Evolutionary conservation across 1,140 invertebrate species (phyloP), one percentile per base, ranked within the genome.

Genomic region (Episyrphus balteatus): DNA sequence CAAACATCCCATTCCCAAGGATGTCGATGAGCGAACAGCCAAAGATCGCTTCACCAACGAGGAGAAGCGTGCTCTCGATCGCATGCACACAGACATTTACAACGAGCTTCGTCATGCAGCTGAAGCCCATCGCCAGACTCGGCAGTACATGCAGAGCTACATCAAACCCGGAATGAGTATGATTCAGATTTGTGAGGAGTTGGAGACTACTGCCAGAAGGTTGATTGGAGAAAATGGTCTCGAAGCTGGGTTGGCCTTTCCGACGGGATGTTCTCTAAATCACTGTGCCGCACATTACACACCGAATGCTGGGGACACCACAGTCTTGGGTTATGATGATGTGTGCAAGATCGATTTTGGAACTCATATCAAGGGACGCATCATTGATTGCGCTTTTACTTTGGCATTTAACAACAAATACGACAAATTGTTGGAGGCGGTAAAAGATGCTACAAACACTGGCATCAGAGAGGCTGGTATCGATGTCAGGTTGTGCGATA

Each of bases 281-380:
- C 86, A 99, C 68, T 98, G 94, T 68, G 97, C 97, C 53, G 97
- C 97, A 48, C 97, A 99, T 74, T 99, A 99, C 62, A 99, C 97
- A 14, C 97, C 97, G 39, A 99, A 99, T 73, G 91, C 91, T 51
- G 97, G 96, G 13, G 97, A 99, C 71, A 76, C 80, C 3, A 99
- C 95, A 0, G 92, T 99, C 17, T 75, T 99, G 13, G 77, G 87
- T 51, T 89, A 92, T 61, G 93, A 98, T 67, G 97, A 99, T 74
- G 95, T 99, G 3, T 95, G 94, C 46, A 99, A 99, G 73, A 97
- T 99, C 63, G 97, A 99, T 73, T 99, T 99, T 75, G 97, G 97
- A 45, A 97, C 94, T 30, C 97, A 99, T 69, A 92, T 99, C 40
- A 98, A 99, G 73, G 96, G 93, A 7, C 80, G 92, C 39, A 98